phyloP scores from a whole-genome alignment of 2,888 invertebrate species.

The Nephrotoma guestfalica region DNA sequence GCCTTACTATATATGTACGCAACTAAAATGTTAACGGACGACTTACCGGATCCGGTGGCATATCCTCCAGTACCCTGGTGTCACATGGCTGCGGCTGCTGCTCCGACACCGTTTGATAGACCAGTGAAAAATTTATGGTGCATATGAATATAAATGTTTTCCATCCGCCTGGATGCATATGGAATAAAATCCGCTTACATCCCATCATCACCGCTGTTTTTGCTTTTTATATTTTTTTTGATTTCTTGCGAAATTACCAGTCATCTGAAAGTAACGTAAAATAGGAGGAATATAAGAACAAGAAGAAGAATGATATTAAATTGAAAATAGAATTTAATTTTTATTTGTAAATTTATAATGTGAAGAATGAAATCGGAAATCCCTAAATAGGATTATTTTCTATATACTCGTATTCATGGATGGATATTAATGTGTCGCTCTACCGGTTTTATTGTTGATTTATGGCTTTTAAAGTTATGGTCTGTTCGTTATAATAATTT shows the following conservation, averaged over 20 bases:
- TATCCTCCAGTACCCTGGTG: slow-evolving; percentile 26
- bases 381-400: not conserved
- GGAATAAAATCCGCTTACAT: not conserved
- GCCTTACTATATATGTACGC: not conserved
- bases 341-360: not conserved
- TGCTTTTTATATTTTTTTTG: not conserved
- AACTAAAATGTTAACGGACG: not conserved
- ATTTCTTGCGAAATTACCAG: not conserved
- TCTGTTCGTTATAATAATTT: not conserved
- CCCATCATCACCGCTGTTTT: not conserved
- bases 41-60: slow-evolving; percentile 31
- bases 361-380: not conserved
- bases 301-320: not conserved
- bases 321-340: not conserved
- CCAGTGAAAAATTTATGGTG: not conserved
- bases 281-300: not conserved
- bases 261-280: not conserved
- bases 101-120: slow-evolving; percentile 5
- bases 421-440: not conserved
- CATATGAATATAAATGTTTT: not conserved
- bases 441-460: not conserved
- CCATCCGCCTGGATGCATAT: slow-evolving; percentile 2
- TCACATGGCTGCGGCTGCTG: slow-evolving; percentile 19
- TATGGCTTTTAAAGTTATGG: not conserved
- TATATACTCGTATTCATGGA: not conserved